phyloP scores from a whole-genome alignment of 2,888 invertebrate genomes.

The Pocota personata region DNA sequence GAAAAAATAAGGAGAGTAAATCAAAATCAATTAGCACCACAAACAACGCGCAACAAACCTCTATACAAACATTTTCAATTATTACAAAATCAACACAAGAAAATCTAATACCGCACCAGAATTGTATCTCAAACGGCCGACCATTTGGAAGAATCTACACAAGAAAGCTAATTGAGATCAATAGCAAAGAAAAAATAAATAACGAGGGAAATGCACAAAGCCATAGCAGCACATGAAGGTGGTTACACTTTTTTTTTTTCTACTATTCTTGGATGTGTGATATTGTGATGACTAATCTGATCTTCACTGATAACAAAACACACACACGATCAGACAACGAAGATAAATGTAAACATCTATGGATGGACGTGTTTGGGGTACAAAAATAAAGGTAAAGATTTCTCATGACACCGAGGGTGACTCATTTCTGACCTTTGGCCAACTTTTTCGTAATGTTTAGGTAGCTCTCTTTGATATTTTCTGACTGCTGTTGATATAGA shows the following conservation, averaged over 20 bases:
- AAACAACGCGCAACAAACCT: conserved; percentile 52
- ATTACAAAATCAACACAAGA: conserved; percentile 59
- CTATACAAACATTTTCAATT: conserved; percentile 57
- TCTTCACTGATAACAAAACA: conserved; percentile 60
- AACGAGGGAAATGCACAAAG: conserved; percentile 1
- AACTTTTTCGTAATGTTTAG: not conserved
- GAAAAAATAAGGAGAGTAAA: conserved; percentile 22
- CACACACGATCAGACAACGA: conserved; percentile 41
- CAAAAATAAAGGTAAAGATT: conserved; percentile 26
- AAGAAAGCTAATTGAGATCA: conserved; percentile 71
- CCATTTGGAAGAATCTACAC: conserved; percentile 24
- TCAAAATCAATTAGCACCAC: conserved; percentile 69
- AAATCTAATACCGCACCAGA: not conserved
- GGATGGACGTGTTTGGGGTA: conserved; percentile 54
- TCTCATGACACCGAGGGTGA: conserved; percentile 38
- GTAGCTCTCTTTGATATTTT: too few species aligned
- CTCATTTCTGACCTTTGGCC: conserved; percentile 52
- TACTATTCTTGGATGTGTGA: conserved; percentile 10
- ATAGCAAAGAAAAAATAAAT: conserved; percentile 45
- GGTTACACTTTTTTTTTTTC: not conserved
- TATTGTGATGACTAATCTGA: conserved; percentile 72
- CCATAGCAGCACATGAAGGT: not conserved
- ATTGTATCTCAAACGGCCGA: conserved; percentile 30
- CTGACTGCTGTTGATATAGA: too few species aligned
- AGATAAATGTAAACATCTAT: conserved; percentile 57